These are phyloP conservation scores for Nephotettix cincticeps DNA, from an alignment of 1,140 invertebrate species.

Conservation along the genomic window DNA sequence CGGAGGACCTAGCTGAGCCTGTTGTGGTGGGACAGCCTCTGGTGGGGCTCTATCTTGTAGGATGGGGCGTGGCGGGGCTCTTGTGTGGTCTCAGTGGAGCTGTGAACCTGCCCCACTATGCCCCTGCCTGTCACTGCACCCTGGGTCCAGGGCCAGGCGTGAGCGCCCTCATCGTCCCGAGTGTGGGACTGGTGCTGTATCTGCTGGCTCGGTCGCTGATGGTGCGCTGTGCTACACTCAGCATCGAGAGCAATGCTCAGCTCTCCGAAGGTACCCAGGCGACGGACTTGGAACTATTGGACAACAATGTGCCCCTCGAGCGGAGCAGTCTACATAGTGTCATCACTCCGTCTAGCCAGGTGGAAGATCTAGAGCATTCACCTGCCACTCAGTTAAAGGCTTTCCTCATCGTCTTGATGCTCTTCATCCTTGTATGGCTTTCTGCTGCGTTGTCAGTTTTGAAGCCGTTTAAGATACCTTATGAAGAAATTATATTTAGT, in stretches of 20 bases:
- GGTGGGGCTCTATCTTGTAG: slow-evolving; percentile 84
- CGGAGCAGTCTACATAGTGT: slow-evolving; percentile 61
- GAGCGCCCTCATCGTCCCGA: slow-evolving; percentile 77
- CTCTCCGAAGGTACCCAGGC: slow-evolving; percentile 77
- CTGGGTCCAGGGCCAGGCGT: slow-evolving; percentile 74
- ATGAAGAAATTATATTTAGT: slow-evolving; percentile 77
- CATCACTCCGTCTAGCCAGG: slow-evolving; percentile 64
- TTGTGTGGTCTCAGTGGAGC: slow-evolving; percentile 89
- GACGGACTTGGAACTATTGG: slow-evolving; percentile 57
- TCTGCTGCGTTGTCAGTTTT: slow-evolving; percentile 67
- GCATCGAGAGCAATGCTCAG: slow-evolving; percentile 64
- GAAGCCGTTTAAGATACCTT: slow-evolving; percentile 62
- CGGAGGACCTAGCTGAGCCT: slow-evolving; percentile 48
- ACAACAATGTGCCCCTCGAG: slow-evolving; percentile 43
- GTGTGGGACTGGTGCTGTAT: slow-evolving; percentile 69
- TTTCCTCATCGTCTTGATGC: slow-evolving; percentile 70
- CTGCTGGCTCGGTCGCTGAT: slow-evolving; percentile 71
- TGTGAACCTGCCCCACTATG: slow-evolving; percentile 83
- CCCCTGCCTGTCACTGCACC: slow-evolving; percentile 81
- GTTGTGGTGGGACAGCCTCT: slow-evolving; percentile 64
- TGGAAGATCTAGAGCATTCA: slow-evolving; percentile 79
- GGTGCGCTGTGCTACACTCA: slow-evolving; percentile 69
- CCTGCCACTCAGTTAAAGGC: slow-evolving; percentile 79
- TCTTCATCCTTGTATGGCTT: slow-evolving; percentile 75
- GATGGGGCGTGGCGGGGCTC: slow-evolving; percentile 86